Base-by-base conservation (phyloP, 1,140 invertebrate genomes). In the Nilaparvata lugens region DNA sequence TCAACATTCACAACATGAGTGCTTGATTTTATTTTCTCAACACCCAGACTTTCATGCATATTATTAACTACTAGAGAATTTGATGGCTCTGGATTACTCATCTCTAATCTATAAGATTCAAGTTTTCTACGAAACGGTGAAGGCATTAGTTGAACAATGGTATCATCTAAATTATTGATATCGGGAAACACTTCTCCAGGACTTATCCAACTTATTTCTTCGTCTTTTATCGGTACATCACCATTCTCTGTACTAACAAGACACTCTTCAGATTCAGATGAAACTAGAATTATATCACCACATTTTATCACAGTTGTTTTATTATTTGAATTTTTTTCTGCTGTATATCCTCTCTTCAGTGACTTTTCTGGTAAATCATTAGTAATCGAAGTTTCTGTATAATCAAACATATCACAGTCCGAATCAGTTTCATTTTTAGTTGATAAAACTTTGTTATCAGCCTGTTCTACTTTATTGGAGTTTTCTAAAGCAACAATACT, bases 151-250 rank as follows among this genome's bases (percentile, higher is more conserved):
- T 53, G 13, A 21, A 60, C 42, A 0, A 60, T 2, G 25, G 24
- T 53, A 24, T 65, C 62, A 56, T 67, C 66, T 19, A 65, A 58
- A 19, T 55, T 45, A 23, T 62, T 38, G 9, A 65, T 42, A 58
- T 67, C 62, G 13, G 66, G 66, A 58, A 67, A 67, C 2, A 67
- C 59, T 57, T 67, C 66, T 25, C 23, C 24, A 13, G 62, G 62
- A 9, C 62, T 62, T 21, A 62, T 40, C 63, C 63, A 64, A 23
- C 14, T 19, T 16, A 55, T 58, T 45, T 54, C 23, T 25, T 57
- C 61, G 5, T 43, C 45, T 19, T 51, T 38, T 58, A 52, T 40
- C 13, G 14, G 4, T 28, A n/a, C 18, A 19, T 31, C 2, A 4
- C n/a, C 13, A 31, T 25, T 56, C 14, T 42, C 16, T 48, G 45